These are phyloP conservation scores for Acrobasis suavella DNA, from an alignment of 2,888 invertebrate genomes.

Conservation along the genomic window DNA sequence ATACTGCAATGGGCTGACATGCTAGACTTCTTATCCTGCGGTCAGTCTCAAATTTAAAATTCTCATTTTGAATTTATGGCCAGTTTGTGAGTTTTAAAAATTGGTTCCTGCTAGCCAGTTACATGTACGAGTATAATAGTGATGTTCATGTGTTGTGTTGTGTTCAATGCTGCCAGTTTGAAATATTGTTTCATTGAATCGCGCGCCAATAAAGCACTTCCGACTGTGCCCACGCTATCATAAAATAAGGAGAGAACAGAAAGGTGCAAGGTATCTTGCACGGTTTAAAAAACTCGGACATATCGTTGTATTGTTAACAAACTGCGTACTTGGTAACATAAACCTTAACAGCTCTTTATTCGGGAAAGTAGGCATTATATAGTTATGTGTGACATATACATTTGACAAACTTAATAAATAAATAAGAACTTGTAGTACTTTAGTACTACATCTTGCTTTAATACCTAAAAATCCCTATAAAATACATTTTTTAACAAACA, in stretches of 20 bases:
- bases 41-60: slow-evolving; percentile 59
- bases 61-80: slow-evolving; percentile 19
- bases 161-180: slow-evolving; percentile 27
- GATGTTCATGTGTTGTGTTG: slow-evolving; percentile 22
- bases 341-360: too few species aligned
- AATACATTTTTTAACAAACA: too few species aligned
- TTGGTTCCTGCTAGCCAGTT: background rate
- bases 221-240: slow-evolving; percentile 32
- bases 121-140: background rate
- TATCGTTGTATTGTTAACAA: too few species aligned
- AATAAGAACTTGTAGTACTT: too few species aligned
- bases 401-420: too few species aligned
- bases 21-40: slow-evolving; percentile 73
- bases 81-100: slow-evolving; percentile 25
- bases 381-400: too few species aligned
- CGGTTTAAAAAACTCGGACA: slow-evolving; percentile 1
- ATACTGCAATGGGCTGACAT: slow-evolving; percentile 79
- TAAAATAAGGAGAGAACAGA: slow-evolving; percentile 27
- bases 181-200: slow-evolving; percentile 16
- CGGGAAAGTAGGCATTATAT: too few species aligned
- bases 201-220: slow-evolving; percentile 28
- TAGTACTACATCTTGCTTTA: too few species aligned
- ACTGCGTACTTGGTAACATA: too few species aligned
- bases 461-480: too few species aligned
- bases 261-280: slow-evolving; percentile 40